phyloP scores from a whole-genome alignment of 2,888 invertebrate genomes.

The Himalopsyche anomala region DNA sequence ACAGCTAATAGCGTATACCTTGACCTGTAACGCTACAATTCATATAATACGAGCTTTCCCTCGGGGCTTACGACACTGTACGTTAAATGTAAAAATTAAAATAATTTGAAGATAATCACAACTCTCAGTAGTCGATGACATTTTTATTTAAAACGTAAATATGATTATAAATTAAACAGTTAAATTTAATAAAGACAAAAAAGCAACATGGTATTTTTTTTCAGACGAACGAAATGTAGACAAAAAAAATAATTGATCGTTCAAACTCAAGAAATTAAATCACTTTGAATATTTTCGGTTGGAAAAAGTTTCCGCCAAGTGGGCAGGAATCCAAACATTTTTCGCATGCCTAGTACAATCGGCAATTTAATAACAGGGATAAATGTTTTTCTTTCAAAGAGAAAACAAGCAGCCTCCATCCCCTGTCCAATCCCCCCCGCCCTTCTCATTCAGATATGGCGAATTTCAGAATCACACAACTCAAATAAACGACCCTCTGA shows the following conservation, averaged over 20 bases:
- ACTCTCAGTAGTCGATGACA: no score
- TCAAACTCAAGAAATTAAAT: conserved; percentile 14
- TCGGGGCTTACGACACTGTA: no score
- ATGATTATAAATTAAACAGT: no score
- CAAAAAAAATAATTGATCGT: conserved; percentile 20
- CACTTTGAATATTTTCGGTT: neutral
- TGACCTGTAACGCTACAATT: no score
- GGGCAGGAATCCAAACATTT: conserved; percentile 40
- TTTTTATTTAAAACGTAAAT: no score
- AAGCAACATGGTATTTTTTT: neutral
- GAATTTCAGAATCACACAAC: conserved; percentile 32
- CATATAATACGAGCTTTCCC: no score
- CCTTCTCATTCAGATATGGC: conserved; percentile 19
- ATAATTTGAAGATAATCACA: no score
- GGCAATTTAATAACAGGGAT: conserved; percentile 43
- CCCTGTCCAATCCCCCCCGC: no score
- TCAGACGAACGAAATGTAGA: neutral
- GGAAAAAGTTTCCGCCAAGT: conserved; percentile 40
- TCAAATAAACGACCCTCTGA: conserved; percentile 42
- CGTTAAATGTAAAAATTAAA: no score
- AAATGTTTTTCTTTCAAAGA: conserved; percentile 42
- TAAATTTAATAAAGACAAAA: no score
- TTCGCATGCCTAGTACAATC: conserved; percentile 42
- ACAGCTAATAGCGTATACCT: no score
- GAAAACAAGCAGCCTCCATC: conserved; percentile 7